phyloP scores from a whole-genome alignment of 2,797 vertebrate genomes.

The Rhincodon typus region DNA sequence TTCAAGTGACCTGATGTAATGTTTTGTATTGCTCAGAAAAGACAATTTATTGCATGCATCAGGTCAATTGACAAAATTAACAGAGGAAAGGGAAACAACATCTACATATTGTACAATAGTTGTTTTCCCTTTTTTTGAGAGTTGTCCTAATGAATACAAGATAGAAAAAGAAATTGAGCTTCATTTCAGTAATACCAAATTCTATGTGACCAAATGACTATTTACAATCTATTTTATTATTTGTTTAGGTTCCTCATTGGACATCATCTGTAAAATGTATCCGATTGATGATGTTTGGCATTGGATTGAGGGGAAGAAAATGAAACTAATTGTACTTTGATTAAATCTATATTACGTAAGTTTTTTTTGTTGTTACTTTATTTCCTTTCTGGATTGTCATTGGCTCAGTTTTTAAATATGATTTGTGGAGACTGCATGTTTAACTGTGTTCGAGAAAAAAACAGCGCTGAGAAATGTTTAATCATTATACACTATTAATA shows the following conservation, averaged over 20 bases:
- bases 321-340: slow-evolving; percentile 9
- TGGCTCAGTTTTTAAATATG: background rate
- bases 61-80: too few relatives aligned
- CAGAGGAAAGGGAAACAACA: too few relatives aligned
- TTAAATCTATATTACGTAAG: background rate
- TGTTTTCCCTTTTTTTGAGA: too few relatives aligned
- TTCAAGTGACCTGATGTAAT: background rate
- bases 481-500: background rate
- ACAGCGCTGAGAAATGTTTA: background rate
- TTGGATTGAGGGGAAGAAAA: slow-evolving; percentile 4
- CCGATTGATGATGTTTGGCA: background rate
- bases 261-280: background rate
- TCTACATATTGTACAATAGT: too few relatives aligned
- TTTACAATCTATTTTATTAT: background rate
- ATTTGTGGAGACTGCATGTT: background rate
- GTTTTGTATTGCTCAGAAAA: too few relatives aligned
- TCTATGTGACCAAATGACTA: too few relatives aligned
- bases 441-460: background rate
- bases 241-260: background rate
- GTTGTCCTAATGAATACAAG: too few relatives aligned
- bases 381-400: background rate
- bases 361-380: background rate
- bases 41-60: too few relatives aligned
- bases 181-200: too few relatives aligned
- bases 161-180: too few relatives aligned